Conservation (phyloP, 2,888 invertebrate species). For the Liodrosophila aerea region DNA sequence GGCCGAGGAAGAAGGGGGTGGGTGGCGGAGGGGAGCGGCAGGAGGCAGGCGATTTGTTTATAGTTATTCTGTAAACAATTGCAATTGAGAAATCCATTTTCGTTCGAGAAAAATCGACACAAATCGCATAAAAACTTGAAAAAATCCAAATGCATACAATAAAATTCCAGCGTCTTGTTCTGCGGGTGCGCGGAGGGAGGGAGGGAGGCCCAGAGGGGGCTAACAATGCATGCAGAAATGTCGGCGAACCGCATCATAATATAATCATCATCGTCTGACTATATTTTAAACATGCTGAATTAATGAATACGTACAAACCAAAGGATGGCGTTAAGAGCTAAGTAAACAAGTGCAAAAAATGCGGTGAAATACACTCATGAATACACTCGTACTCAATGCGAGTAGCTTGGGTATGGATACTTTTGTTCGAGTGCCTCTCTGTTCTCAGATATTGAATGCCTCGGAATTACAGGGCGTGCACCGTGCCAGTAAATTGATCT, state of each 20-base stretch:
- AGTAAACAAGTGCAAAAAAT: conserved; percentile 55
- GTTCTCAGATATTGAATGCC: conserved; percentile 5
- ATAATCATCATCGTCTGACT: conserved; percentile 14
- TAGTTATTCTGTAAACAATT: conserved; percentile 71
- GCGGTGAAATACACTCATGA: conserved; percentile 28
- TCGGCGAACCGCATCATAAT: conserved; percentile 40
- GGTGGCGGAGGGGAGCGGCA: conserved; percentile 1
- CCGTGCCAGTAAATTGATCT: conserved; percentile 47
- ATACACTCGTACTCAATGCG: conserved; percentile 13
- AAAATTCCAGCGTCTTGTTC: conserved; percentile 21
- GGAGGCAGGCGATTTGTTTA: conserved; percentile 55
- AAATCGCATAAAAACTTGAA: conserved; percentile 30
- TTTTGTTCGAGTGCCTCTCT: neutral
- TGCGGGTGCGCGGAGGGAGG: neutral
- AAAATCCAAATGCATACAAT: conserved; percentile 27
- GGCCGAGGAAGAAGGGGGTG: neutral
- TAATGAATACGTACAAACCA: conserved; percentile 42
- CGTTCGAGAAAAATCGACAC: conserved; percentile 64
- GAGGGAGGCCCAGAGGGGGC: neutral
- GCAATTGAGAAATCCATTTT: conserved; percentile 65
- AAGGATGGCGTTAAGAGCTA: conserved; percentile 56
- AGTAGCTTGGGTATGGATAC: neutral
- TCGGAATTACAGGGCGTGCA: conserved; percentile 53
- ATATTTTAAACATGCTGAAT: conserved; percentile 37
- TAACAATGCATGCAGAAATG: conserved; percentile 42